Percentiles rank a stretch among this genome's conserved stretches.
Evolutionary conservation across 2,113 vertebrate species (phyloP).

Genomic region (Brachyistius frenatus): DNA sequence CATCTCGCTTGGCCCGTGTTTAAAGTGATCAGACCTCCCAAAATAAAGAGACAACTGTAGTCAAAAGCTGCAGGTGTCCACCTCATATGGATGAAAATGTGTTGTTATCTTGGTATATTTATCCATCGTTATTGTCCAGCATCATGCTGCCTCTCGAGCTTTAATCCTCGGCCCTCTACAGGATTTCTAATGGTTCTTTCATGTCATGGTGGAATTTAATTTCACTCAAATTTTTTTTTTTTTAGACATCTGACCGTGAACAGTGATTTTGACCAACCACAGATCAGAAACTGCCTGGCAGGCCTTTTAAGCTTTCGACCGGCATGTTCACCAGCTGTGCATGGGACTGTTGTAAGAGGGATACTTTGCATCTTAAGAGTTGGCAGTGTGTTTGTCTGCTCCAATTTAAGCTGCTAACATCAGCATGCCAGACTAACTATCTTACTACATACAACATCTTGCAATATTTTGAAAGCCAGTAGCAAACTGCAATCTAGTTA

Average conservation of each 20-base stretch:
- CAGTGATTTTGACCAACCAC: background rate
- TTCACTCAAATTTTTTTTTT: background rate
- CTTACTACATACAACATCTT: too few relatives aligned
- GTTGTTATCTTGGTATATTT: constrained; percentile 26
- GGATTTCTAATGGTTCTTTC: background rate
- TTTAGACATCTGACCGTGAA: background rate
- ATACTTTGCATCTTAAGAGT: background rate
- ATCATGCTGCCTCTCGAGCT: constrained; percentile 15
- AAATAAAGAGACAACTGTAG: constrained; percentile 38
- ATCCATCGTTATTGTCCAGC: constrained; percentile 6
- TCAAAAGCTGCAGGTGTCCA: constrained; percentile 48
- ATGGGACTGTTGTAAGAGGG: background rate
- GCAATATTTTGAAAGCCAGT: too few relatives aligned
- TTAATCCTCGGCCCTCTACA: background rate
- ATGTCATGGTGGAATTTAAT: background rate
- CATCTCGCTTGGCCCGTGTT: constrained; percentile 2
- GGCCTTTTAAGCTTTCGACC: background rate
- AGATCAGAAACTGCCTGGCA: background rate
- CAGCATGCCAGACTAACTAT: too few relatives aligned
- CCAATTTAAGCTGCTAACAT: too few relatives aligned
- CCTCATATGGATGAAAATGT: constrained; percentile 39
- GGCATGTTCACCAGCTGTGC: background rate
- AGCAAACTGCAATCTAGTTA: too few relatives aligned
- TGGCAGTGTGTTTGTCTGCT: background rate
- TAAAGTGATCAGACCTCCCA: constrained; percentile 17